Base-by-base conservation (phyloP, 2,797 vertebrate genomes). In the Acanthornis magna region DNA sequence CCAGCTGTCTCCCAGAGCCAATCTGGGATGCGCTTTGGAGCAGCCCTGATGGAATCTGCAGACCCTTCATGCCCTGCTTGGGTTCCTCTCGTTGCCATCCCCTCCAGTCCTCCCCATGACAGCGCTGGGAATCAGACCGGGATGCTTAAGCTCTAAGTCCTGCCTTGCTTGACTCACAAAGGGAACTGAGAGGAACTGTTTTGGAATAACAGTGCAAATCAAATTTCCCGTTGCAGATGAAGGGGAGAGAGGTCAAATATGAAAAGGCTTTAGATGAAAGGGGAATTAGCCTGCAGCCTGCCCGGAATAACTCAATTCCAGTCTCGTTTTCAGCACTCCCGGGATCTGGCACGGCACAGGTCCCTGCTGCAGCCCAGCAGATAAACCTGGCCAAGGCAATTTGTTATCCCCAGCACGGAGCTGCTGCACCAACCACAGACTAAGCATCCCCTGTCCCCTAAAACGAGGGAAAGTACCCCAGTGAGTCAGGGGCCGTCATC, bases 141-240 rank as follows among this genome's bases (percentile, higher is more conserved):
- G 58, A 9, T 68, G 15, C 45, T 90, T 26, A 34, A 92, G 36
- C 43, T 43, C 50, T 57, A 63, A 86, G 40, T 40, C 74, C 78
- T 79, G 92, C 85, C 60, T 88, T 51, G 57, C 73, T 72, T 0
- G 4, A 19, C 82, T 91, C 81, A 45, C 88, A 85, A 71, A 92
- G 57, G 86, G 71, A 94, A 67, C 34, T 2, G 34, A 85, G 90
- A 88, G 84, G 83, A 88, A 91, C 94, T 93, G 93, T 93, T 97
- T 94, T 85, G 95, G 95, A 95, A 84, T 78, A 94, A 93, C 89
- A 94, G 87, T 6, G 89, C 92, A 93, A 96, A 96, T 97, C 66
- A 5, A 95, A 94, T 96, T 96, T 96, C 82, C 68, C 22, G 0
- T 86, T 1, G 1, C 74, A 92, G 91, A 95, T 92, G 75, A 89